Evolutionary conservation across 2,888 invertebrate species (phyloP).

Genomic region (Seira ritae): DNA sequence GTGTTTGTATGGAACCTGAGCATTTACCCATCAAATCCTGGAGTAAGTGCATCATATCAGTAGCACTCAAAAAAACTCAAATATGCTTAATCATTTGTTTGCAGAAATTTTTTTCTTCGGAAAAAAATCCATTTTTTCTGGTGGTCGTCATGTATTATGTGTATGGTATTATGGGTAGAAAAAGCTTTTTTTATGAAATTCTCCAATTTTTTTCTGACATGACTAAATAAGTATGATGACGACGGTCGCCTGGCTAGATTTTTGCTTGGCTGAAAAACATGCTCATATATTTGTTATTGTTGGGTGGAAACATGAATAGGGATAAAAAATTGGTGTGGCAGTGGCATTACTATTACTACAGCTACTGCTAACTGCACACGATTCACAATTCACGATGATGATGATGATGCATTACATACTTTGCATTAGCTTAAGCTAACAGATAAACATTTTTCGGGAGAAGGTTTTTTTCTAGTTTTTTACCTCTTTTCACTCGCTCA

Average conservation of each 20-base stretch:
- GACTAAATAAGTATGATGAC: too few relatives aligned
- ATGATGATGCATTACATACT: slow-evolving; percentile 38
- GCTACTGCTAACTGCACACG: too few relatives aligned
- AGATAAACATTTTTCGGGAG: slow-evolving; percentile 18
- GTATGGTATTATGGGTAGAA: slow-evolving; percentile 3
- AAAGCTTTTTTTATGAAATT: slow-evolving; percentile 9
- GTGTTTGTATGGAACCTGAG: too few relatives aligned
- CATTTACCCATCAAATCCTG: neutral
- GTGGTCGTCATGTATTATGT: too few relatives aligned
- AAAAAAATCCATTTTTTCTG: neutral
- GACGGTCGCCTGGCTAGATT: neutral
- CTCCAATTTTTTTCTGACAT: neutral
- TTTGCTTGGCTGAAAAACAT: neutral
- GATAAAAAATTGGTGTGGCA: neutral
- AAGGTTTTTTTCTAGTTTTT: slow-evolving; percentile 14
- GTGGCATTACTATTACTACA: slow-evolving; percentile 3
- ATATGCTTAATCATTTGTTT: slow-evolving; percentile 1
- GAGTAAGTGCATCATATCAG: neutral
- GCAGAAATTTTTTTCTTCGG: neutral
- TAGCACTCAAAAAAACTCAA: neutral
- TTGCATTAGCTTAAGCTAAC: slow-evolving; percentile 37
- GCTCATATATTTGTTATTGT: slow-evolving; percentile 30
- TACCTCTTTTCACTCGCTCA: neutral
- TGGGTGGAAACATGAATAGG: slow-evolving; percentile 18
- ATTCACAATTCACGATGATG: neutral